Evolutionary conservation across 1,140 invertebrate species (phyloP).

Genomic region (Microplitis mediator): DNA sequence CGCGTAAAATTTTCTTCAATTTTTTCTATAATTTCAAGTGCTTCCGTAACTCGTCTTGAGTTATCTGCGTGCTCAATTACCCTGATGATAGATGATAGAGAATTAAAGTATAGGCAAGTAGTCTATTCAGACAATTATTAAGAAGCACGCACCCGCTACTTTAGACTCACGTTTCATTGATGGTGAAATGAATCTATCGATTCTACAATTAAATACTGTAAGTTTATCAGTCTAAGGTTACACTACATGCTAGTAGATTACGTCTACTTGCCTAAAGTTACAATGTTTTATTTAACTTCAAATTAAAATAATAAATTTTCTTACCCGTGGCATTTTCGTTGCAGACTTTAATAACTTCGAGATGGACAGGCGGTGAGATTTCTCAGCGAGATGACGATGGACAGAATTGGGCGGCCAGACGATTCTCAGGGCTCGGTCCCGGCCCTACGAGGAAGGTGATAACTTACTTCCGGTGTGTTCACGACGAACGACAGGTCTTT

Average conservation of each 20-base stretch:
- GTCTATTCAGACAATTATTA: neutral
- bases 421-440: slow-evolving; percentile 37
- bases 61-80: neutral
- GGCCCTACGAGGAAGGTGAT: slow-evolving; percentile 20
- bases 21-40: neutral
- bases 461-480: slow-evolving; percentile 38
- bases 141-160: neutral
- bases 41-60: neutral
- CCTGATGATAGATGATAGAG: neutral
- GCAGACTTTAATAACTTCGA: neutral
- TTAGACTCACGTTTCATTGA: neutral
- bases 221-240: neutral
- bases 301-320: neutral
- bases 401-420: slow-evolving; percentile 40
- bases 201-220: slow-evolving; percentile 17
- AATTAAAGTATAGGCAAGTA: neutral
- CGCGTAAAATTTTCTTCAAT: neutral
- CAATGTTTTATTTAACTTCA: neutral
- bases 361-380: neutral
- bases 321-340: slow-evolving; percentile 48
- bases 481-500: slow-evolving; percentile 43
- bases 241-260: no score
- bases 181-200: slow-evolving; percentile 36
- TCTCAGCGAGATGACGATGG: neutral
- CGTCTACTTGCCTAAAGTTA: no score